phyloP scores from a whole-genome alignment of 2,888 invertebrate genomes.

The Xestia sexstrigata region DNA sequence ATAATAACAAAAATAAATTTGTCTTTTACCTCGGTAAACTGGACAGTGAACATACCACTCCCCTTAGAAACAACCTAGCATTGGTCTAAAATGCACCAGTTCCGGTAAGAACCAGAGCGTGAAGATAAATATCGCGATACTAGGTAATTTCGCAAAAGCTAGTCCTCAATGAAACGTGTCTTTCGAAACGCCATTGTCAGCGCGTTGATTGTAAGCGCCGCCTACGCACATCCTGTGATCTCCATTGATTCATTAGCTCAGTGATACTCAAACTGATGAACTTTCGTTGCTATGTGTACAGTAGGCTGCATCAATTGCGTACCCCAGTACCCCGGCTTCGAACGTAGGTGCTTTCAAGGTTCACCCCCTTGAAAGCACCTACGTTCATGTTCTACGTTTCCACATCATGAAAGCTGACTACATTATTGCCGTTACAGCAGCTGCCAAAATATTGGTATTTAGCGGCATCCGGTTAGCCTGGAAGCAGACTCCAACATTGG shows the following conservation, averaged over 20 bases:
- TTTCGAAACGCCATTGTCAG: conserved; percentile 75
- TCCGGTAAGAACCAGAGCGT: conserved; percentile 45
- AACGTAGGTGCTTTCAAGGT: too few species aligned
- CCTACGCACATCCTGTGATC: conserved; percentile 78
- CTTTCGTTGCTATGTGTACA: background rate
- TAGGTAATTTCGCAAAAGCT: conserved; percentile 63
- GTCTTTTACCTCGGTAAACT: background rate
- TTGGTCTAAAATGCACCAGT: conserved; percentile 24
- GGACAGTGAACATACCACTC: background rate
- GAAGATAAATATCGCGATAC: conserved; percentile 49
- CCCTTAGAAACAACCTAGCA: conserved; percentile 5
- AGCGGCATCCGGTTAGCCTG: background rate
- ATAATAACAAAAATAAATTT: background rate
- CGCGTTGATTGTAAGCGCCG: conserved; percentile 72
- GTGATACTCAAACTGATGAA: conserved; percentile 47
- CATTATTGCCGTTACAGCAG: background rate
- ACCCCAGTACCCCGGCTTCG: too few species aligned
- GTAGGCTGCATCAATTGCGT: too few species aligned
- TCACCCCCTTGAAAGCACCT: too few species aligned
- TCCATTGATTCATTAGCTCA: conserved; percentile 70
- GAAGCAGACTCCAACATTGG: background rate
- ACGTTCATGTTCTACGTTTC: too few species aligned
- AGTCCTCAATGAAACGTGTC: conserved; percentile 58
- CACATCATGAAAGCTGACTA: too few species aligned
- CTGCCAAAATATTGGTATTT: background rate